Percentiles rank a stretch among this genome's conserved stretches.
These are phyloP conservation scores for Vespertilio murinus DNA, from an alignment of 2,797 vertebrate species.

Conservation along the genomic window DNA sequence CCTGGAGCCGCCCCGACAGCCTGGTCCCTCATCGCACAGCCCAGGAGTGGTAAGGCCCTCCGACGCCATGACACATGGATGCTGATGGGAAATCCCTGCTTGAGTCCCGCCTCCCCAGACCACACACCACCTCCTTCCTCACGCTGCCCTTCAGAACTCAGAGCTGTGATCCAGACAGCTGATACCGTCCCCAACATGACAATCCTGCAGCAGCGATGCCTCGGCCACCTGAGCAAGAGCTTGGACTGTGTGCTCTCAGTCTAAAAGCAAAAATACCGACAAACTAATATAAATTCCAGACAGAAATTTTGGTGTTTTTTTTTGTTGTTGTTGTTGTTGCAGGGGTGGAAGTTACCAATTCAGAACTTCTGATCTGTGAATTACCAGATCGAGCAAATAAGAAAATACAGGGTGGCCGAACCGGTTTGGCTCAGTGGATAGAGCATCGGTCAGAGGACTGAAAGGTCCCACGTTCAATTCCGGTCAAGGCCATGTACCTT, in stretches of 20 bases:
- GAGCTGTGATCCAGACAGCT: neutral
- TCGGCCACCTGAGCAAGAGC: neutral
- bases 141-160: neutral
- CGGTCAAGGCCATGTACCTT: no score
- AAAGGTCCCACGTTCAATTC: no score
- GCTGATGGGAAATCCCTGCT: neutral
- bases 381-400: neutral
- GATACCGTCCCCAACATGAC: neutral
- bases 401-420: neutral
- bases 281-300: neutral
- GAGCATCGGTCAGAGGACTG: no score
- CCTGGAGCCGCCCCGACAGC: neutral
- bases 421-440: no score
- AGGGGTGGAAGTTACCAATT: neutral
- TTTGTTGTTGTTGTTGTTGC: no score
- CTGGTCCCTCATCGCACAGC: neutral
- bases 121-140: neutral
- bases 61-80: neutral
- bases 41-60: neutral
- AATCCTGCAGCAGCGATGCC: neutral
- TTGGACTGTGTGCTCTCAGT: neutral
- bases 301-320: neutral
- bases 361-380: neutral
- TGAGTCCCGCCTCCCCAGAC: neutral
- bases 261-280: neutral